Base-by-base conservation (phyloP, 1,140 invertebrate species). In the Ceratina japonica region DNA sequence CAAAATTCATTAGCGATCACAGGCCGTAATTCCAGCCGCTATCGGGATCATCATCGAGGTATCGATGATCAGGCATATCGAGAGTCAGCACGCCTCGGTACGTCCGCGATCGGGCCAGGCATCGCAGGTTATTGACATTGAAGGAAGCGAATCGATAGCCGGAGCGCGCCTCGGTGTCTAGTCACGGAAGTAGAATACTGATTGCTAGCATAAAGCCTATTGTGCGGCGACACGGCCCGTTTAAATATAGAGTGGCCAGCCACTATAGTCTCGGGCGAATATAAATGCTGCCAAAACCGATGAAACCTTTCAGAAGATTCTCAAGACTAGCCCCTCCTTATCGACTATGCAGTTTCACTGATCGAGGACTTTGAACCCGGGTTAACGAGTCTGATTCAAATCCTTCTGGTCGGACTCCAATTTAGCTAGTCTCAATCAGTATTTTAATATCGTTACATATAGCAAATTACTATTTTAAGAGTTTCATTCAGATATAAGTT, bases 161-260 rank as follows among this genome's bases (percentile, higher is more conserved):
- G 68, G 31, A 75, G 66, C 52, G 54, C 68, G 82, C 27, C 68
- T 72, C 51, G 63, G 80, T 52, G 81, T 71, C 68, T 82, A 69
- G 64, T 82, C 61, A 76, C 81, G 72, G 77, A 84, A 84, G 73
- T 65, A 58, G 62, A 74, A 83, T 83, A 84, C 82, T 59, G 68
- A 84, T 84, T 76, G 77, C 82, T 54, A 44, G 81, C 75, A 62
- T 84, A 84, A 80, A 84, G 82, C 77, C 77, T 64, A 84, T 80
- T 84, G 71, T 73, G 68, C 31, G 54, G 59, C 22, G 51, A 51
- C 16, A 54, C 52, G 62, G 15, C 62, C 51, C 66, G 77, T 65
- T 84, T 84, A 84, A 84, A 84, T 84, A 76, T 84, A 70, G 77
- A 84, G 68, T 65, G 71, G 27, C 59, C 27, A 13, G 20, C 13